Percentiles rank a stretch among this genome's conserved stretches.
These are phyloP conservation scores for Diarsia brunnea DNA, from an alignment of 2,888 invertebrate species.

Conservation along the genomic window DNA sequence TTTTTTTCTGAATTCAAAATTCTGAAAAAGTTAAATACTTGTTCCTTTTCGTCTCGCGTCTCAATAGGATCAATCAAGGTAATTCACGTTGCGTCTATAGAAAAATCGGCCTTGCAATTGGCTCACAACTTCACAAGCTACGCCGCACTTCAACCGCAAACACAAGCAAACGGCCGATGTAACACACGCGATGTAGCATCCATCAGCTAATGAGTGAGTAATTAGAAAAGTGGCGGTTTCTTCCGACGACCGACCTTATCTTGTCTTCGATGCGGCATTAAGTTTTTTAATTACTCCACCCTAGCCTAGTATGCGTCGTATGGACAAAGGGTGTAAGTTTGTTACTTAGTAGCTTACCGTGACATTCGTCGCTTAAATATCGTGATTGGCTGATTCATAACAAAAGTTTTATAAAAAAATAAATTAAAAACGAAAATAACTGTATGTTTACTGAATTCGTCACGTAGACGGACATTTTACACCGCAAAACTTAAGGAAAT, in stretches of 20 bases:
- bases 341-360: slow-evolving; percentile 10
- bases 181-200: slow-evolving; percentile 71
- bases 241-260: slow-evolving; percentile 88
- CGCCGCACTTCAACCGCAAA: slow-evolving; percentile 59
- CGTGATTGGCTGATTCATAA: slow-evolving; percentile 24
- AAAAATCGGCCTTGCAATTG: slow-evolving; percentile 60
- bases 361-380: not conserved
- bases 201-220: slow-evolving; percentile 90
- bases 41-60: not conserved
- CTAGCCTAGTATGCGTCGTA: slow-evolving; percentile 61
- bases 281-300: slow-evolving; percentile 88
- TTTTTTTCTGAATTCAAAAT: slow-evolving; percentile 7
- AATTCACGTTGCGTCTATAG: slow-evolving; percentile 48
- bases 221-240: slow-evolving; percentile 89
- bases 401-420: not conserved
- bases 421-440: not conserved
- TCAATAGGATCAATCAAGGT: slow-evolving; percentile 48
- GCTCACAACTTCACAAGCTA: slow-evolving; percentile 61
- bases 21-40: not conserved
- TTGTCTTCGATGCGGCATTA: slow-evolving; percentile 88
- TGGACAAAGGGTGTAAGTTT: slow-evolving; percentile 28
- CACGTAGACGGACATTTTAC: slow-evolving; percentile 41
- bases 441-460: slow-evolving; percentile 2
- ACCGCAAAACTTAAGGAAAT: slow-evolving; percentile 49
- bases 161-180: slow-evolving; percentile 64